Conservation (phyloP, 2,888 invertebrate genomes). For the Barypeithes pellucidus region DNA sequence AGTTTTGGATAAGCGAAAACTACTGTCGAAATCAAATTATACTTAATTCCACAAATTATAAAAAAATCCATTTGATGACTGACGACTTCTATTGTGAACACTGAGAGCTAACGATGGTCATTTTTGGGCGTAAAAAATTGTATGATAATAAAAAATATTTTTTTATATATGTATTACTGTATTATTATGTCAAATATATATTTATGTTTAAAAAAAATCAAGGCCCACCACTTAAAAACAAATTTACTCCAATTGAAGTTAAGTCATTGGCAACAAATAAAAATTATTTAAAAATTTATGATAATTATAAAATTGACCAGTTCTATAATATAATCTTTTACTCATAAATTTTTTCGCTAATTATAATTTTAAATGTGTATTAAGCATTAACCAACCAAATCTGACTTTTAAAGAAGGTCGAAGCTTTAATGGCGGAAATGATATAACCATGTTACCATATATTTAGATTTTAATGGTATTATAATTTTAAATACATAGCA, state of each 20-base stretch:
- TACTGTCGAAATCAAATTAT: too few species aligned
- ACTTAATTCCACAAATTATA: too few species aligned
- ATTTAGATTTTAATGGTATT: constrained; percentile 14
- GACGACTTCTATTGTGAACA: too few species aligned
- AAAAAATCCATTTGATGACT: too few species aligned
- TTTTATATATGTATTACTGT: too few species aligned
- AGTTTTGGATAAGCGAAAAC: too few species aligned
- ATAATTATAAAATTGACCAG: constrained; percentile 1
- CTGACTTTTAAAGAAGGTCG: constrained; percentile 19
- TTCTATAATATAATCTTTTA: background rate
- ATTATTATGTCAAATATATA: too few species aligned
- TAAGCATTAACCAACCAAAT: constrained; percentile 11
- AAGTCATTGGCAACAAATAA: background rate
- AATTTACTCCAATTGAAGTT: background rate
- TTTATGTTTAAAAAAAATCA: background rate
- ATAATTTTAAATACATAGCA: constrained; percentile 1
- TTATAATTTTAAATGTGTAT: constrained; percentile 20
- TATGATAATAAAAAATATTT: too few species aligned
- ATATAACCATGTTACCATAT: constrained; percentile 12
- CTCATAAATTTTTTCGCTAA: constrained; percentile 12
- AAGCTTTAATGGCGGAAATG: constrained; percentile 15
- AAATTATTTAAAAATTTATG: background rate
- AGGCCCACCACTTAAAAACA: constrained; percentile 13
- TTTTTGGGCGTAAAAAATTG: too few species aligned
- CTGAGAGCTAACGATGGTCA: too few species aligned